Conservation (phyloP, 2,797 vertebrate genomes). For the Streptopelia turtur region DNA sequence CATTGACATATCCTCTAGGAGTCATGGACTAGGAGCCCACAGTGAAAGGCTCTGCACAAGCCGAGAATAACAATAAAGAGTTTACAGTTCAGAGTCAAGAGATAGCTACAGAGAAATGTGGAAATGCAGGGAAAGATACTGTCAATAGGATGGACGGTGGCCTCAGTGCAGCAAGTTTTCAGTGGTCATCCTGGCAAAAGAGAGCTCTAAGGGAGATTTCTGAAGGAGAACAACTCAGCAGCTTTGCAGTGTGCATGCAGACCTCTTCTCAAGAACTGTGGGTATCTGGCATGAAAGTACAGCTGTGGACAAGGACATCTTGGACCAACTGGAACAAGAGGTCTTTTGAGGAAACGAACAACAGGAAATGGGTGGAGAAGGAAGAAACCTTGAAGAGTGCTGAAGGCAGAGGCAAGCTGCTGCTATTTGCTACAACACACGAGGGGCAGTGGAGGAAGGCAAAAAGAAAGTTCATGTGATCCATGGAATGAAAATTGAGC, state of each 20-base stretch:
- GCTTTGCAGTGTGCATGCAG: neutral
- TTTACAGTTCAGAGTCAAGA: constrained; percentile 19
- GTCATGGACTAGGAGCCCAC: constrained; percentile 7
- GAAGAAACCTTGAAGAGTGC: neutral
- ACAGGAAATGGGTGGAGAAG: neutral
- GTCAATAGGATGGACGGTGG: neutral
- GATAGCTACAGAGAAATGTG: neutral
- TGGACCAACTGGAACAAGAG: neutral
- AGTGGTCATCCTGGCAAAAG: neutral
- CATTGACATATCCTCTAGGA: constrained; percentile 25
- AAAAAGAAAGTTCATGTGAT: neutral
- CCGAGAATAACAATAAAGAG: constrained; percentile 39
- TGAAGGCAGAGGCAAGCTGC: neutral
- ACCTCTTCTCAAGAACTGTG: neutral
- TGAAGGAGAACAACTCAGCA: neutral
- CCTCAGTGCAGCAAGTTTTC: neutral
- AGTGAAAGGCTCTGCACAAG: constrained; percentile 1
- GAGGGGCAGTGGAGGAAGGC: neutral
- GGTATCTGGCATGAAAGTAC: neutral
- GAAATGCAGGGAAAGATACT: neutral
- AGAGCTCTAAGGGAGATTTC: neutral
- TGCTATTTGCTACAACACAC: neutral
- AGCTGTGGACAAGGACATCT: neutral
- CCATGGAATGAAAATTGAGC: neutral
- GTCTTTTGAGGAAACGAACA: neutral